These are phyloP conservation scores for Suillia variegata DNA, from an alignment of 2,888 invertebrate genomes.

Conservation along the genomic window DNA sequence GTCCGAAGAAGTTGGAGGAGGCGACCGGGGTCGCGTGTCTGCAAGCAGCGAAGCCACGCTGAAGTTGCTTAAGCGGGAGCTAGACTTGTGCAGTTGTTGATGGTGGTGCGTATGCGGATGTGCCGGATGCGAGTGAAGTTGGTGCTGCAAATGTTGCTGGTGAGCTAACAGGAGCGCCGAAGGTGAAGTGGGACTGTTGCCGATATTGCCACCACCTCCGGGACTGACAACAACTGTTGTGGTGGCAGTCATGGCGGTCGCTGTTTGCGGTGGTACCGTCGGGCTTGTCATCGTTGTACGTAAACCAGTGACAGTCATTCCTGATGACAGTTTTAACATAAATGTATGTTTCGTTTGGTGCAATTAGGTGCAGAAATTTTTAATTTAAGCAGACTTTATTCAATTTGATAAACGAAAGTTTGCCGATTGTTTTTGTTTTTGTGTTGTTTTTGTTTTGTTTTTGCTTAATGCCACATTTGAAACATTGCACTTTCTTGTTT, in stretches of 20 bases:
- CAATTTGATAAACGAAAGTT: background rate
- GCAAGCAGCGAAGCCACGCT: conserved; percentile 87
- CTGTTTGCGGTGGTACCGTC: conserved; percentile 62
- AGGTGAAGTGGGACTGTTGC: conserved; percentile 46
- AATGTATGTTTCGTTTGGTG: conserved; percentile 23
- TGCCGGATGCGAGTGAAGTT: no score
- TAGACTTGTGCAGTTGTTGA: conserved; percentile 63
- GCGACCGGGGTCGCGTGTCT: conserved; percentile 70
- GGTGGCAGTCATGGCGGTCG: conserved; percentile 42
- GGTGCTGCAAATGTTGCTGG: conserved; percentile 45
- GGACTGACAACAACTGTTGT: conserved; percentile 27
- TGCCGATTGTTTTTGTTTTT: conserved; percentile 11
- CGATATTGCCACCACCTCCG: conserved; percentile 37
- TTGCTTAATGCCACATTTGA: conserved; percentile 11
- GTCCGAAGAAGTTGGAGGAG: conserved; percentile 29
- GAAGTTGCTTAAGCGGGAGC: conserved; percentile 75
- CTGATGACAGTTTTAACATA: conserved; percentile 61
- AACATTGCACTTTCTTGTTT: conserved; percentile 35
- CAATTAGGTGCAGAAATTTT: background rate
- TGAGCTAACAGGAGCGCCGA: conserved; percentile 40
- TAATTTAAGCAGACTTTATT: conserved; percentile 1
- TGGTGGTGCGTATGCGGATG: conserved; percentile 43
- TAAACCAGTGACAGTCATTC: conserved; percentile 69
- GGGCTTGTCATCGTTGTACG: conserved; percentile 69
- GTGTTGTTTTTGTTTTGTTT: conserved; percentile 20